Evolutionary conservation across 2,888 invertebrate species (phyloP), one percentile per base, ranked within the genome.

Genomic region (Lasioglossum oenotherae): DNA sequence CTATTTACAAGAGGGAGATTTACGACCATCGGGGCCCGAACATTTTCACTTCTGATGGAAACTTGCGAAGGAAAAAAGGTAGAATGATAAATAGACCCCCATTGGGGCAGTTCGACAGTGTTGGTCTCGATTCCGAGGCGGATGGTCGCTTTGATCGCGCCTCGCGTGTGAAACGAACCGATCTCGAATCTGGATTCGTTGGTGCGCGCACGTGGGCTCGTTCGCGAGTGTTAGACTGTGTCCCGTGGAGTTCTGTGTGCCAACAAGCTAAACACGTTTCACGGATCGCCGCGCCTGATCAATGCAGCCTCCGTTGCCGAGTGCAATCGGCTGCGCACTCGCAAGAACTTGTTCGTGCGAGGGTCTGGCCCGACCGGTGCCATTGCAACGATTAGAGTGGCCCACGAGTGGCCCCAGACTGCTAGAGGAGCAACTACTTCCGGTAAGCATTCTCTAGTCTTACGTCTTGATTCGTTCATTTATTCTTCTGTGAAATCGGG

Each of bases 221-320:
- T 76, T 78, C 84, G 74, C 60, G 27, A 60, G 60, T 12, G 60
- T 27, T 60, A 89, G 89, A 91, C 89, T 87, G 90, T 86, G 91
- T 91, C 94, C 93, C 93, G 93, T 93, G 91, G 93, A 87, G 94
- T 92, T 92, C 89, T 94, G 94, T 94, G 92, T 95, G 93, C 94
- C 95, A 95, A 95, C 95, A 95, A 94, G 94, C 93, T 95, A 95
- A 95, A 95, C 92, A 92, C 91, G 94, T 95, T 95, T 95, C 94
- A 95, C 94, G 93, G 94, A 93, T 94, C 94, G 93, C 92, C 95
- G 95, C 95, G 94, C 94, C 81, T 84, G 80, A 82, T 94, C 92
- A 95, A 95, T 94, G 93, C 93, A 87, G 87, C 90, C 85, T 80
- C 60, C 27, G 27, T 27, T 27, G 27, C 60, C 60, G 60, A 60